Percentiles rank a stretch among this genome's conserved stretches.
phyloP scores from a whole-genome alignment of 2,888 invertebrate species.

The Hoplodrina blanda region DNA sequence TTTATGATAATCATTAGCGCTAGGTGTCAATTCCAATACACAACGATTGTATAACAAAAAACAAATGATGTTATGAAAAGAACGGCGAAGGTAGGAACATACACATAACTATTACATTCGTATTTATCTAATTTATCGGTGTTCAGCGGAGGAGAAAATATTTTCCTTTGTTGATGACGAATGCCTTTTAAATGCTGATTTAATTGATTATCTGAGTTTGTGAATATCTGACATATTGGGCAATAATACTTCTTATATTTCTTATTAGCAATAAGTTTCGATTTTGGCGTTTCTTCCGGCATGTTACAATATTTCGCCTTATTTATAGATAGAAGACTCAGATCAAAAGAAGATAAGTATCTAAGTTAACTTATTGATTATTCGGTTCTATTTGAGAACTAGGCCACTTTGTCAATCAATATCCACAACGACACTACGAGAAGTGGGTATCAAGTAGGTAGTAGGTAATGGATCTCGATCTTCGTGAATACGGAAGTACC shows the following conservation, averaged over 20 bases:
- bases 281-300: constrained; percentile 66
- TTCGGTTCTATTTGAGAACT: constrained; percentile 32
- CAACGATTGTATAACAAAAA: constrained; percentile 78
- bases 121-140: constrained; percentile 68
- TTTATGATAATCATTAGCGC: constrained; percentile 69
- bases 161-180: constrained; percentile 81
- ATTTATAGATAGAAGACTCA: not conserved
- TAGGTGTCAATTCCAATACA: constrained; percentile 67
- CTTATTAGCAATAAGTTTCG: constrained; percentile 61
- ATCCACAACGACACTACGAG: constrained; percentile 7
- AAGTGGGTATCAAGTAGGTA: not conserved
- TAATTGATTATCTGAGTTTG: constrained; percentile 86
- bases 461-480: constrained; percentile 3
- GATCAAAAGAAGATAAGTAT: too few relatives aligned
- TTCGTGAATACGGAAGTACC: constrained; percentile 20
- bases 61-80: constrained; percentile 78
- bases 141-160: constrained; percentile 69
- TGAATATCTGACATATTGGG: constrained; percentile 77
- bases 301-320: constrained; percentile 25
- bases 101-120: constrained; percentile 73
- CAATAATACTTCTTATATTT: constrained; percentile 80
- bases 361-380: constrained; percentile 44
- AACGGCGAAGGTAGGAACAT: constrained; percentile 77
- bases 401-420: constrained; percentile 28
- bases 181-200: constrained; percentile 85